Evolutionary conservation across 1,140 invertebrate genomes (phyloP).

Genomic region (Dreissena polymorpha): DNA sequence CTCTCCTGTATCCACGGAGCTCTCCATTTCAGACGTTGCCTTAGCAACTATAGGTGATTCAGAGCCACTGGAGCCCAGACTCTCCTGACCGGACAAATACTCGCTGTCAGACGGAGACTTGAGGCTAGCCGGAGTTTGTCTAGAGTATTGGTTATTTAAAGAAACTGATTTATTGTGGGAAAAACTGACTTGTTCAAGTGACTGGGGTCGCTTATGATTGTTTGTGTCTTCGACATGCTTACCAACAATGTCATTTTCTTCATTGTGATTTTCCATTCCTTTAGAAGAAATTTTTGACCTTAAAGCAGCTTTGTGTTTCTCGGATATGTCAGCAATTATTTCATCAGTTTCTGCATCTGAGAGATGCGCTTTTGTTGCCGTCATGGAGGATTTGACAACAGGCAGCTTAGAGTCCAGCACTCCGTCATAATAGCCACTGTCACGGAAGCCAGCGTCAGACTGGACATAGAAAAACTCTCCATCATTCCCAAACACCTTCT

Average conservation of each 20-base stretch:
- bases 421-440: conserved; percentile 53
- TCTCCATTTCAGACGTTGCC: conserved; percentile 40
- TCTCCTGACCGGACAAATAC: conserved; percentile 47
- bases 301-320: conserved; percentile 10
- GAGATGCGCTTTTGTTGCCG: not conserved
- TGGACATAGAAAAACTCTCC: conserved; percentile 45
- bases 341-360: conserved; percentile 24
- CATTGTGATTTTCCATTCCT: not conserved
- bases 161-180: conserved; percentile 4
- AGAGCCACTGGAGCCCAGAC: conserved; percentile 15
- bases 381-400: conserved; percentile 10
- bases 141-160: not conserved
- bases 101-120: conserved; percentile 46
- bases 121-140: conserved; percentile 27
- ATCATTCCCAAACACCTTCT: conserved; percentile 51
- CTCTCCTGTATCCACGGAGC: conserved; percentile 39
- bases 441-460: conserved; percentile 39
- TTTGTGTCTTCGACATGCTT: not conserved
- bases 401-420: conserved; percentile 33
- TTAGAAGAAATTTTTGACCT: not conserved
- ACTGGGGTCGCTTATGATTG: not conserved
- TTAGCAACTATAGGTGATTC: conserved; percentile 15
- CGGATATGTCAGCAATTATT: conserved; percentile 13
- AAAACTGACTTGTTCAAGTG: not conserved
- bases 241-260: not conserved